phyloP scores from a whole-genome alignment of 2,113 vertebrate genomes.

The human region DNA sequence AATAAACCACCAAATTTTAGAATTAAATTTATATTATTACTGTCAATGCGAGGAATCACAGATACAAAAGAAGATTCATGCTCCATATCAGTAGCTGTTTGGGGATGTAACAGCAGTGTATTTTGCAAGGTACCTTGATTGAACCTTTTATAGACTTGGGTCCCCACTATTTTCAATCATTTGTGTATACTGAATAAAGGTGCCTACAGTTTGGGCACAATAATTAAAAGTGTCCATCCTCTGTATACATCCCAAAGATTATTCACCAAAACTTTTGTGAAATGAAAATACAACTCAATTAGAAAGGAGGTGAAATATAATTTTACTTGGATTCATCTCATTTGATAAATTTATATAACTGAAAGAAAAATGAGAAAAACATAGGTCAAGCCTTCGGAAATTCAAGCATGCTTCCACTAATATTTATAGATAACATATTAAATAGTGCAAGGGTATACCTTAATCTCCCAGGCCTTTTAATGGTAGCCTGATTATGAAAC shows the following conservation, averaged over 20 bases:
- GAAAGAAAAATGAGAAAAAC: constrained; percentile 37
- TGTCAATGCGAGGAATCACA: background rate
- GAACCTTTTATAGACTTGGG: background rate
- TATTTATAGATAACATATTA: constrained; percentile 23
- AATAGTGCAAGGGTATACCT: background rate
- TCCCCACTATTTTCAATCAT: background rate
- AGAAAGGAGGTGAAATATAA: constrained; percentile 16
- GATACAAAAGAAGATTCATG: background rate
- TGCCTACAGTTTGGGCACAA: background rate
- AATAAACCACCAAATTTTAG: background rate
- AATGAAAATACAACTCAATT: constrained; percentile 36
- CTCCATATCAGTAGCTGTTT: background rate
- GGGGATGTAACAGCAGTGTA: background rate
- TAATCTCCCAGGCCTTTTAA: background rate
- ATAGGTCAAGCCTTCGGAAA: constrained; percentile 9
- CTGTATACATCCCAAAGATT: background rate
- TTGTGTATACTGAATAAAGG: background rate
- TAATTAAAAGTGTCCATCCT: background rate
- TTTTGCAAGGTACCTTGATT: background rate
- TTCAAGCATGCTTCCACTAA: background rate
- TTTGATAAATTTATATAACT: constrained; percentile 2
- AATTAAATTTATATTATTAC: constrained; percentile 8
- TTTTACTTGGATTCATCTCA: constrained; percentile 17
- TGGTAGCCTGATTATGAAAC: constrained; percentile 10
- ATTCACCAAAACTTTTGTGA: constrained; percentile 4